Evolutionary conservation across 2,113 vertebrate genomes (phyloP).

Genomic region (Leiothrix lutea): DNA sequence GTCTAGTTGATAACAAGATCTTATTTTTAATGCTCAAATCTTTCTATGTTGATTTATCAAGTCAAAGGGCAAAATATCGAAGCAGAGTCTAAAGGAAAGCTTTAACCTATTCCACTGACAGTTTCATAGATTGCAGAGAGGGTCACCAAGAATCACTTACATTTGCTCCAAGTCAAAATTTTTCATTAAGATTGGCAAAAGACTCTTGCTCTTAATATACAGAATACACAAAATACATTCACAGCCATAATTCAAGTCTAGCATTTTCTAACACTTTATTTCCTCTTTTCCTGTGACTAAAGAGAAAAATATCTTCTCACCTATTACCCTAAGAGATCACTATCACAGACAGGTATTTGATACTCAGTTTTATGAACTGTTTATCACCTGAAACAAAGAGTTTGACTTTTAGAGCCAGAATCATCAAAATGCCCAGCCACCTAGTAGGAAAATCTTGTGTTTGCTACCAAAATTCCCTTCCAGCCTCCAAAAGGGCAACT

Average conservation of each 20-base stretch:
- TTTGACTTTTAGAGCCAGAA: neutral
- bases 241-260: neutral
- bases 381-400: neutral
- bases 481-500: neutral
- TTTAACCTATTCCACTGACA: neutral
- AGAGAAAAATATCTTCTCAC: neutral
- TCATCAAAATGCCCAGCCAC: neutral
- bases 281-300: neutral
- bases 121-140: neutral
- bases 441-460: neutral
- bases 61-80: neutral
- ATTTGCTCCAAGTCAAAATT: neutral
- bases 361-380: neutral
- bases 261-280: neutral
- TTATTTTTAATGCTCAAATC: neutral
- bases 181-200: neutral
- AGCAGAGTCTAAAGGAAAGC: neutral
- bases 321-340: fast-evolving
- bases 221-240: neutral
- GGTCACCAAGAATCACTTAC: neutral
- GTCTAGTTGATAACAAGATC: neutral
- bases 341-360: neutral
- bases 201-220: neutral
- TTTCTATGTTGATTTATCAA: neutral
- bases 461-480: neutral